A percentile compares a stretch with the other conserved stretches of the same genome.
Evolutionary conservation across 2,888 invertebrate genomes (phyloP).

Genomic region (Apodemia zela): DNA sequence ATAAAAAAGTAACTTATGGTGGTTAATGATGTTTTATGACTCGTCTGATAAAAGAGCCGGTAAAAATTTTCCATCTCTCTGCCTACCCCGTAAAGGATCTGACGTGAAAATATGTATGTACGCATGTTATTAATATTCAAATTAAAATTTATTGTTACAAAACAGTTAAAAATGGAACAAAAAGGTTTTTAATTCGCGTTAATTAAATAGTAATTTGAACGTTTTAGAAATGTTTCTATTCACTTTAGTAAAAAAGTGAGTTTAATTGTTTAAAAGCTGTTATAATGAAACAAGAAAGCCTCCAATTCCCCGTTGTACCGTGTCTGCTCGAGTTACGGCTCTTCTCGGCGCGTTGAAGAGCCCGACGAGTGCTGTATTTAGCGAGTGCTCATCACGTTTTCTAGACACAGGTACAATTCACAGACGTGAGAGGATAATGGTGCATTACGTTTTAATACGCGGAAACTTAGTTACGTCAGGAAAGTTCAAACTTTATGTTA

Average conservation of each 20-base stretch:
- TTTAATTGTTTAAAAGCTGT: constrained; percentile 6
- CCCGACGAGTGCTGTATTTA: constrained; percentile 41
- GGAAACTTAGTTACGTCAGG: background rate
- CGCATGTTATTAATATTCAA: background rate
- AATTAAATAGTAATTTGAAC: background rate
- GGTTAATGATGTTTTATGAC: background rate
- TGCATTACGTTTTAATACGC: constrained; percentile 10
- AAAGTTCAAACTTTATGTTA: too few species aligned
- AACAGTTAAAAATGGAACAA: background rate
- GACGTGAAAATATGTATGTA: too few species aligned
- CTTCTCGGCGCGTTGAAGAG: constrained; percentile 11
- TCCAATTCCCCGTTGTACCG: constrained; percentile 13
- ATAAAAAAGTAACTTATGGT: too few species aligned
- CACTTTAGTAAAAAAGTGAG: background rate
- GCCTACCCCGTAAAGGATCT: too few species aligned
- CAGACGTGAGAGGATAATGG: constrained; percentile 19
- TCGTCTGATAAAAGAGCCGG: too few species aligned
- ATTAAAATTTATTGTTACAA: background rate
- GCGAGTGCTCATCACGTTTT: constrained; percentile 43
- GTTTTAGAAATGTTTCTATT: constrained; percentile 6
- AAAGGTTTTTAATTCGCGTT: constrained; percentile 1
- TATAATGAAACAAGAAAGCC: constrained; percentile 21
- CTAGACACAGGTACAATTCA: constrained; percentile 20
- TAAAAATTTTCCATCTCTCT: too few species aligned
- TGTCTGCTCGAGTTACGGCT: constrained; percentile 17